Percentiles rank a stretch among this genome's conserved stretches.
Conservation (phyloP, 2,113 vertebrate genomes). For the Acrocephalus arundinaceus region DNA sequence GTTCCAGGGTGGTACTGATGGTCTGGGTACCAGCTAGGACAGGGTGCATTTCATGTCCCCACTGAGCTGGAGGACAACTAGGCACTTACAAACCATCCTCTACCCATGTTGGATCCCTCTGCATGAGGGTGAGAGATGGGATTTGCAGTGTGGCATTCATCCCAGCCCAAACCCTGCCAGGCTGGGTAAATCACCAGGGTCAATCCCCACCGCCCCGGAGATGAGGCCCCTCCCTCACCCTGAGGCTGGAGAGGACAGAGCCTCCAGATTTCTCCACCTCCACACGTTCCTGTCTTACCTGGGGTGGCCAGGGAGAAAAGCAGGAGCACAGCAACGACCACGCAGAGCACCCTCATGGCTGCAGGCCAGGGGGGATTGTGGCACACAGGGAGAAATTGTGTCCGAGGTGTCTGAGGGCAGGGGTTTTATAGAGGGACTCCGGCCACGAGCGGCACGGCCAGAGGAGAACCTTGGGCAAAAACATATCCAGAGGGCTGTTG, state of each 20-base stretch:
- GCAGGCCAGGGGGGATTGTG: not conserved
- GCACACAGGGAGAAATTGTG: not conserved
- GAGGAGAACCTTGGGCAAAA: not conserved
- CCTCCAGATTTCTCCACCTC: fast-evolving
- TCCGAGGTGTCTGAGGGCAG: not conserved
- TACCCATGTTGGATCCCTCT: fast-evolving
- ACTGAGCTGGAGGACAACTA: not conserved
- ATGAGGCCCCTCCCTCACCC: not conserved
- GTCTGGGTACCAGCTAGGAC: not conserved
- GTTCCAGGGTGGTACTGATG: not conserved
- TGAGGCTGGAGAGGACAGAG: no score
- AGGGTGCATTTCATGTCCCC: fast-evolving
- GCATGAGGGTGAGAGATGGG: fast-evolving
- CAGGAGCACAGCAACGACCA: constrained; percentile 5
- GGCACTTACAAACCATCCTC: not conserved
- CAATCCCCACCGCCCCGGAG: not conserved
- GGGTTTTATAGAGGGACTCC: constrained; percentile 22
- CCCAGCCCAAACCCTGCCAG: not conserved
- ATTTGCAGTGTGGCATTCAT: not conserved
- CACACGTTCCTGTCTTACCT: not conserved
- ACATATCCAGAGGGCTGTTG: not conserved
- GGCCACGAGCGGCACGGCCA: fast-evolving
- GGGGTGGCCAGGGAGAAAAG: constrained; percentile 23
- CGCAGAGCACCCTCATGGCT: constrained; percentile 28
- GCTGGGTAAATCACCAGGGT: not conserved